These are phyloP conservation scores for Mythimna albipuncta DNA, from an alignment of 2,888 invertebrate genomes.

Conservation along the genomic window DNA sequence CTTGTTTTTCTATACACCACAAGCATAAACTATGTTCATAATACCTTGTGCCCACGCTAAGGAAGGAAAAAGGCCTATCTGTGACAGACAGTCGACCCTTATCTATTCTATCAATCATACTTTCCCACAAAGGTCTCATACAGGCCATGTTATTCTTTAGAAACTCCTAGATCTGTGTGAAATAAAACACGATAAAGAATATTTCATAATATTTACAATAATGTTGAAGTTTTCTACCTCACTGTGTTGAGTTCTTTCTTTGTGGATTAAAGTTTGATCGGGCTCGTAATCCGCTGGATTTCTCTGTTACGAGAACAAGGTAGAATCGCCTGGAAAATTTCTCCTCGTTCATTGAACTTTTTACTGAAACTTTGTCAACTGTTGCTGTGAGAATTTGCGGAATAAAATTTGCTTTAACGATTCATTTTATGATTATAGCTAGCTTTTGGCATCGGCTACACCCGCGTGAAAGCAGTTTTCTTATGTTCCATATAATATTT, in stretches of 20 bases:
- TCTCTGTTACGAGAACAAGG: constrained; percentile 24
- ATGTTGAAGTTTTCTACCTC: constrained; percentile 20
- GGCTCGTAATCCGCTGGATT: constrained; percentile 39
- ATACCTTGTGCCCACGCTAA: neutral
- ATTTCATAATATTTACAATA: constrained; percentile 37
- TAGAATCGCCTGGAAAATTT: constrained; percentile 23
- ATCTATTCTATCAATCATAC: constrained; percentile 32
- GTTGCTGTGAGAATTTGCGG: constrained; percentile 10
- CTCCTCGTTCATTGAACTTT: constrained; percentile 10
- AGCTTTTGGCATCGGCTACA: no score
- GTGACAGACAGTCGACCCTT: constrained; percentile 9
- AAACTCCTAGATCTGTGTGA: neutral
- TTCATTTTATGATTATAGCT: neutral
- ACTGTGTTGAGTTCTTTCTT: constrained; percentile 16
- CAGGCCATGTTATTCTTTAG: neutral
- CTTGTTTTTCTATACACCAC: neutral
- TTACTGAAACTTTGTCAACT: constrained; percentile 22
- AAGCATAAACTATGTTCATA: neutral
- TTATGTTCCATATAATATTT: no score
- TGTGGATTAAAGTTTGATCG: constrained; percentile 52
- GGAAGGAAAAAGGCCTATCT: neutral
- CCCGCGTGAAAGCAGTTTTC: no score
- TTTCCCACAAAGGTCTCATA: constrained; percentile 16
- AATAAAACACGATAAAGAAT: constrained; percentile 8
- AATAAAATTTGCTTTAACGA: neutral